Base-by-base conservation (phyloP, 2,888 invertebrate species). In the Hypomecis punctinalis region DNA sequence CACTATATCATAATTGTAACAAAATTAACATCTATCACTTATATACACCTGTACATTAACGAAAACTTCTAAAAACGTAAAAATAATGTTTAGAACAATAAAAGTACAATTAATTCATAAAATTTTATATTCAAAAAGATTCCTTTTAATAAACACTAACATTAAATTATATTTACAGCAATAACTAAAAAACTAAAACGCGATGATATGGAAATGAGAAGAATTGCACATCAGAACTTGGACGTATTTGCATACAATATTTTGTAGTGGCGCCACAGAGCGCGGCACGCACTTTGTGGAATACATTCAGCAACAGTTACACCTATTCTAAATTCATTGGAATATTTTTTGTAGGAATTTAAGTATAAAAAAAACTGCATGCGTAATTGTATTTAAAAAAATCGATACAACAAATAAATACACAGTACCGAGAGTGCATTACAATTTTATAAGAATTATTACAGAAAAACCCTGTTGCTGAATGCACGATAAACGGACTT, bases 21-120 rank as follows among this genome's bases (percentile, higher is more conserved):
- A 84, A 85, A 85, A 84, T 81, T 83, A 86, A 91, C 89, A 86
- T 82, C 86, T 86, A 89, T 82, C 79, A 79, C 82, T 78, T 92
- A 92, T 92, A 89, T 93, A 93, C 86, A 89, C 71, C 89, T 92
- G 92, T 93, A 92, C 92, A 92, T 88, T 82, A 91, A 92, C 90
- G 88, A 90, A 91, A 85, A 84, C 80, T 82, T 82, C 86, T 85
- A 88, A 86, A 85, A 85, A 79, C 84, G 84, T 85, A 85, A 87
- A 83, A 89, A 88, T 83, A 84, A 89, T 84, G 78, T 82, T 88
- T 75, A 86, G 88, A 91, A 91, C 89, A 90, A 90, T 90, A 89
- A 91, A 88, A 77, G 77, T 82, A 87, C 81, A 82, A 86, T 84
- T 74, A 84, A 56, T 66, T 61, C 65, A 66, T 88, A 88, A 84